Percentiles rank a stretch among this genome's conserved stretches.
These are phyloP conservation scores for Itoplectis maculator DNA, from an alignment of 2,888 invertebrate species.

Conservation along the genomic window DNA sequence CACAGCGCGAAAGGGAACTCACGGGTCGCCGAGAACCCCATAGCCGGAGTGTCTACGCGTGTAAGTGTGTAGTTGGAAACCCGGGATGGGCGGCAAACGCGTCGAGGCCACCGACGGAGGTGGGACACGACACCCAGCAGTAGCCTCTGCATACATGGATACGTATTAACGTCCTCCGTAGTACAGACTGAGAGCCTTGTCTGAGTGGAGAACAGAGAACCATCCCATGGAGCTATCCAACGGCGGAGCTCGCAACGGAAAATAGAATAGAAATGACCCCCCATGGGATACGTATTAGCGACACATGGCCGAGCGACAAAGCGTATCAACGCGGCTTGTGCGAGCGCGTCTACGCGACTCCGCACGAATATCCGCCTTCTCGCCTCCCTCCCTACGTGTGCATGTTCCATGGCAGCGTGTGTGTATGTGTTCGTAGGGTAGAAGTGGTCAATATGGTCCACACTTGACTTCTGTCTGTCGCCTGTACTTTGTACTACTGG, in stretches of 20 bases:
- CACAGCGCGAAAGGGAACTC: no score
- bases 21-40: no score
- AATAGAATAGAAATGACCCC: constrained; percentile 84
- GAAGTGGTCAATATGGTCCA: no score
- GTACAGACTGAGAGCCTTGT: background rate
- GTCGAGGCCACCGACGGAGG: no score
- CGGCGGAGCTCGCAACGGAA: constrained; percentile 69
- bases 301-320: constrained; percentile 84
- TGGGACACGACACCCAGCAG: no score
- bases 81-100: no score
- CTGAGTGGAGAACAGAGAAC: constrained; percentile 55
- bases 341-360: constrained; percentile 53
- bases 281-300: constrained; percentile 83
- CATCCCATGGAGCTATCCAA: constrained; percentile 52
- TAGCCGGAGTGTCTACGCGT: no score
- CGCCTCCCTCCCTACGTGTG: constrained; percentile 1
- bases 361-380: constrained; percentile 52
- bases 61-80: no score
- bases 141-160: background rate
- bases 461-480: no score
- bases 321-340: constrained; percentile 70
- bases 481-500: no score
- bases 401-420: background rate
- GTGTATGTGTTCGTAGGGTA: no score
- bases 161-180: constrained; percentile 7